Evolutionary conservation across 2,888 invertebrate genomes (phyloP).

Genomic region (Aleiodes leptofemur): DNA sequence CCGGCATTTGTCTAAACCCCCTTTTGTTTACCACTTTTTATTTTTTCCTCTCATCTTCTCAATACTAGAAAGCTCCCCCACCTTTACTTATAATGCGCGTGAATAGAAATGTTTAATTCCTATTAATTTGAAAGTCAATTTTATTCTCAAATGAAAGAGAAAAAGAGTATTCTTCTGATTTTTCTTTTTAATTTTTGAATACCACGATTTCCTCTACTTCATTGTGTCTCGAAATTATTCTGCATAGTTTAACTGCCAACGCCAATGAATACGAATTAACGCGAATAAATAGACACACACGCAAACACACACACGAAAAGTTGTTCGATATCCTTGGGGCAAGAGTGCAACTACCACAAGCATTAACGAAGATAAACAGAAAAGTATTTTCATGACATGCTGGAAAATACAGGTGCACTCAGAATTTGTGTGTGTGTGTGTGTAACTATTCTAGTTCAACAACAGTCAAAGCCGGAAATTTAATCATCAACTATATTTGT

Average conservation of each 20-base stretch:
- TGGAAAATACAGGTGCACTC: constrained; percentile 17
- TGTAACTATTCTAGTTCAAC: constrained; percentile 9
- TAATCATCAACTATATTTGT: constrained; percentile 11
- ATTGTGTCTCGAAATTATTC: constrained; percentile 4
- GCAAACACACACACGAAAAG: neutral
- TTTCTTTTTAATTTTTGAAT: neutral
- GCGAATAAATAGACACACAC: constrained; percentile 16
- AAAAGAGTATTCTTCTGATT: too few species aligned
- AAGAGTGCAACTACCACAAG: neutral
- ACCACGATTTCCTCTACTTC: neutral
- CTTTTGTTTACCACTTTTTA: constrained; percentile 24
- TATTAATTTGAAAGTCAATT: too few species aligned
- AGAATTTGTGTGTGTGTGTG: neutral
- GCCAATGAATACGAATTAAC: constrained; percentile 31
- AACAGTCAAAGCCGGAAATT: neutral
- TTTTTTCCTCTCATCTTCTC: constrained; percentile 1
- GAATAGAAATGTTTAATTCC: too few species aligned
- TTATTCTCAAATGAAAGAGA: too few species aligned
- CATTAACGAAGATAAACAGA: constrained; percentile 7
- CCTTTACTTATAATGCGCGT: neutral
- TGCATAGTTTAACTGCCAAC: constrained; percentile 3
- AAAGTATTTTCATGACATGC: constrained; percentile 28
- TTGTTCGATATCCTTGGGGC: constrained; percentile 21
- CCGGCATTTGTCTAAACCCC: constrained; percentile 41
- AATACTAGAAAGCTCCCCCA: constrained; percentile 25